phyloP scores from a whole-genome alignment of 2,888 invertebrate species.

The Trisateles emortualis region DNA sequence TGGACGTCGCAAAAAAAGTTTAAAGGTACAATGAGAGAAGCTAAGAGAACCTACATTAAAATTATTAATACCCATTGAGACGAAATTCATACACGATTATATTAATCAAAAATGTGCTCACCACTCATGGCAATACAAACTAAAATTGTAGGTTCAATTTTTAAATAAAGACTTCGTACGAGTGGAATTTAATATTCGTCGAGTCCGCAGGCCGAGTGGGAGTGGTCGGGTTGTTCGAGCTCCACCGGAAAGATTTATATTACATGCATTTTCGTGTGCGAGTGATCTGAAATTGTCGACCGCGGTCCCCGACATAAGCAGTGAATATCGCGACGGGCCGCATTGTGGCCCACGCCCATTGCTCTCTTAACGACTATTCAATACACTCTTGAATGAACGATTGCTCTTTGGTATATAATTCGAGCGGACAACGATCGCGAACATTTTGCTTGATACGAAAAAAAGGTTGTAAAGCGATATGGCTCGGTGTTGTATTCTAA shows the following conservation, averaged over 20 bases:
- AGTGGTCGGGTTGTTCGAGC: constrained; percentile 82
- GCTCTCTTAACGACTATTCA: constrained; percentile 83
- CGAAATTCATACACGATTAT: constrained; percentile 46
- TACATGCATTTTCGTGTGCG: constrained; percentile 85
- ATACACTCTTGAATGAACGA: constrained; percentile 83
- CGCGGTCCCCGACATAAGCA: constrained; percentile 52
- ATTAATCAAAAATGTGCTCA: constrained; percentile 65
- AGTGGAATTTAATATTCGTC: constrained; percentile 85
- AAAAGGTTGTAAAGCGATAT: constrained; percentile 81
- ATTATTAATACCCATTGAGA: constrained; percentile 81
- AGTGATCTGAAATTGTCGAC: constrained; percentile 85
- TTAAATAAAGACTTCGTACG: constrained; percentile 78
- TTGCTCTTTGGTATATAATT: constrained; percentile 84
- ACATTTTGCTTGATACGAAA: constrained; percentile 68
- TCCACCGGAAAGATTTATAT: constrained; percentile 87
- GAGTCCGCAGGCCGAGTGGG: constrained; percentile 81
- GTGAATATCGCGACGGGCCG: constrained; percentile 53
- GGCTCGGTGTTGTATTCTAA: constrained; percentile 63
- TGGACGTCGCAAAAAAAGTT: constrained; percentile 76
- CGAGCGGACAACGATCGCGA: constrained; percentile 73
- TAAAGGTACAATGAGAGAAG: constrained; percentile 75
- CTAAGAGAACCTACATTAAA: constrained; percentile 83
- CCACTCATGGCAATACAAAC: constrained; percentile 67
- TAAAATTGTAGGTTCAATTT: constrained; percentile 71
- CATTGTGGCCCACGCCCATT: constrained; percentile 82